Conservation (phyloP, 2,888 invertebrate genomes). For the Leptopilina myrica region DNA sequence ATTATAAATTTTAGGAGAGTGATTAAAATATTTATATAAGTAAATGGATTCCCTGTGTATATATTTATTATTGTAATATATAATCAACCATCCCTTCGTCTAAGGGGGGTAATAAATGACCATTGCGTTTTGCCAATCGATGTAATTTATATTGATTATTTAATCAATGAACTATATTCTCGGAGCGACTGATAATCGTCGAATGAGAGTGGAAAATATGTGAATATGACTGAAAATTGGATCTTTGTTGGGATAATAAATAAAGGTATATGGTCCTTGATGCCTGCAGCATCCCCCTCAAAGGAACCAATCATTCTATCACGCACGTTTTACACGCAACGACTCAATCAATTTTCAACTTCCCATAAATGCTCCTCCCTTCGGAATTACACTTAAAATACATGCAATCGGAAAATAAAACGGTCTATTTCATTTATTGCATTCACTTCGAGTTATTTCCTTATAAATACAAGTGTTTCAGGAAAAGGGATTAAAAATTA, state of each 20-base stretch:
- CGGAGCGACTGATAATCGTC: neutral
- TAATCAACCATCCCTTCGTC: neutral
- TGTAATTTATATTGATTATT: neutral
- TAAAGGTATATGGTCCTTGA: slow-evolving; percentile 19
- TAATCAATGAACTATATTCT: neutral
- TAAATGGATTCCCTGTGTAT: too few species aligned
- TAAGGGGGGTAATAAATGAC: neutral
- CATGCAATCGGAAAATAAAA: slow-evolving; percentile 18
- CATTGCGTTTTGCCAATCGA: neutral
- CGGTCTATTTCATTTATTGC: neutral
- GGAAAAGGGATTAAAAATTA: too few species aligned
- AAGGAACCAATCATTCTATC: slow-evolving; percentile 27
- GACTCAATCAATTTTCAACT: slow-evolving; percentile 13
- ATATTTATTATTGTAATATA: neutral
- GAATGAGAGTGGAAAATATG: neutral
- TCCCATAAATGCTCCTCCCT: slow-evolving; percentile 8
- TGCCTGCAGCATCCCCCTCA: slow-evolving; percentile 13
- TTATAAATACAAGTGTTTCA: too few species aligned
- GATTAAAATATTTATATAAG: too few species aligned
- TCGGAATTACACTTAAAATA: slow-evolving; percentile 2
- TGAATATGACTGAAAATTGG: slow-evolving; percentile 13
- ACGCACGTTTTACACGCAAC: slow-evolving; percentile 33
- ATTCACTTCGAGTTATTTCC: neutral
- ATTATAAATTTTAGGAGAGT: too few species aligned
- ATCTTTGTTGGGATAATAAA: slow-evolving; percentile 27